phyloP scores from a whole-genome alignment of 2,888 invertebrate species.

The Ophioninae sp. region DNA sequence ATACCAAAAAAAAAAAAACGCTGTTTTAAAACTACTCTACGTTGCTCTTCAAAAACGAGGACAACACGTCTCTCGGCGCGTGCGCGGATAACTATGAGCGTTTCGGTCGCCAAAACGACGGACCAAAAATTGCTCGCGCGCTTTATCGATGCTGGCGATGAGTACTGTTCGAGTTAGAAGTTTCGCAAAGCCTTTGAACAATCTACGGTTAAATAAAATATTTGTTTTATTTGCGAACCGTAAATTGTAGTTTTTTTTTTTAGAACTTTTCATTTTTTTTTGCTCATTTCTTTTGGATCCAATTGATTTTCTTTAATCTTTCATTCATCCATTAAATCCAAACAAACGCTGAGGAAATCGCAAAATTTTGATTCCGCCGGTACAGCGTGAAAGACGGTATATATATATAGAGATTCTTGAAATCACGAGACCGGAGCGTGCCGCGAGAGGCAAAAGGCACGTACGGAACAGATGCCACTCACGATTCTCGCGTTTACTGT shows the following conservation, averaged over 20 bases:
- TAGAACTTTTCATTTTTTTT: neutral
- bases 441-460: constrained; percentile 21
- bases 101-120: neutral
- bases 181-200: too few species aligned
- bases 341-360: neutral
- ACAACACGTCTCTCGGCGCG: neutral
- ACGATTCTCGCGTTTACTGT: constrained; percentile 6
- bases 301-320: neutral
- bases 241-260: neutral
- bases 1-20: too few species aligned
- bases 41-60: too few species aligned
- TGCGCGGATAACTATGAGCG: too few species aligned
- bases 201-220: too few species aligned
- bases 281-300: neutral
- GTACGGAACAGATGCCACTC: constrained; percentile 30
- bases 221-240: too few species aligned
- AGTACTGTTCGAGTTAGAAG: constrained; percentile 2
- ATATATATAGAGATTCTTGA: constrained; percentile 24
- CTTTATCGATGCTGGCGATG: neutral
- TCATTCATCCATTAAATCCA: neutral
- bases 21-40: too few species aligned
- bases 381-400: neutral
- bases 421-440: constrained; percentile 57
- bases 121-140: neutral
- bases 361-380: constrained; percentile 6